These are phyloP conservation scores for Fopius arisanus DNA, from an alignment of 1,140 invertebrate species.

Conservation along the genomic window DNA sequence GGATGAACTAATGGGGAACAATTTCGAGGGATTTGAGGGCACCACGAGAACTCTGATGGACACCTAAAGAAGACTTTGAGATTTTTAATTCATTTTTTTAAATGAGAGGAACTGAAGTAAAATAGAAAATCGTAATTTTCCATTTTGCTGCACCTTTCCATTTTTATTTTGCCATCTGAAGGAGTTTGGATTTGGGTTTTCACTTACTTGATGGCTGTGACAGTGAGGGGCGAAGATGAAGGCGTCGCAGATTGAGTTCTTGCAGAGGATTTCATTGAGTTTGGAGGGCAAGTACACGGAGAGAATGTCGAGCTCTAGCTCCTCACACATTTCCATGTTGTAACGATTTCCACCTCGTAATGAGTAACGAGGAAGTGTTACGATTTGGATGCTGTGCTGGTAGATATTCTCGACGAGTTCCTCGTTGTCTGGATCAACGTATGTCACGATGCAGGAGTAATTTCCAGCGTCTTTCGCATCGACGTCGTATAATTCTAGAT, in stretches of 20 bases:
- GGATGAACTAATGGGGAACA: slow-evolving; percentile 43
- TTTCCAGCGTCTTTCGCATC: slow-evolving; percentile 51
- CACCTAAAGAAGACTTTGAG: slow-evolving; percentile 36
- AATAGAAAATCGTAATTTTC: background rate
- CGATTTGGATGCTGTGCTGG: slow-evolving; percentile 46
- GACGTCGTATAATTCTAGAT: slow-evolving; percentile 48
- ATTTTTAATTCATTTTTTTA: background rate
- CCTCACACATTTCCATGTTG: slow-evolving; percentile 44
- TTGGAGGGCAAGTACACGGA: slow-evolving; percentile 44
- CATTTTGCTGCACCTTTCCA: background rate
- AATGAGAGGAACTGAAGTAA: background rate
- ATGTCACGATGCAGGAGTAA: slow-evolving; percentile 53
- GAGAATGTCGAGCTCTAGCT: slow-evolving; percentile 41
- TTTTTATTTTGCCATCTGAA: background rate
- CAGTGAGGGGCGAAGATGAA: slow-evolving; percentile 47
- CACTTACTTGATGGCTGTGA: slow-evolving; percentile 38
- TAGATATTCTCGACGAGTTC: slow-evolving; percentile 47
- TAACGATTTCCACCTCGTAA: slow-evolving; percentile 48
- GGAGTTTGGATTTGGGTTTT: background rate
- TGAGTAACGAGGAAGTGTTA: slow-evolving; percentile 45
- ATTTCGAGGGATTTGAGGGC: slow-evolving; percentile 44
- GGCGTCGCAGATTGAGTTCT: slow-evolving; percentile 43
- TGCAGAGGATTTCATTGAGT: slow-evolving; percentile 46
- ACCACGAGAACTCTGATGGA: slow-evolving; percentile 46
- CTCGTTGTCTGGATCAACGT: slow-evolving; percentile 54